phyloP scores from a whole-genome alignment of 2,888 invertebrate genomes.

The Aspidiotus rigidus region DNA sequence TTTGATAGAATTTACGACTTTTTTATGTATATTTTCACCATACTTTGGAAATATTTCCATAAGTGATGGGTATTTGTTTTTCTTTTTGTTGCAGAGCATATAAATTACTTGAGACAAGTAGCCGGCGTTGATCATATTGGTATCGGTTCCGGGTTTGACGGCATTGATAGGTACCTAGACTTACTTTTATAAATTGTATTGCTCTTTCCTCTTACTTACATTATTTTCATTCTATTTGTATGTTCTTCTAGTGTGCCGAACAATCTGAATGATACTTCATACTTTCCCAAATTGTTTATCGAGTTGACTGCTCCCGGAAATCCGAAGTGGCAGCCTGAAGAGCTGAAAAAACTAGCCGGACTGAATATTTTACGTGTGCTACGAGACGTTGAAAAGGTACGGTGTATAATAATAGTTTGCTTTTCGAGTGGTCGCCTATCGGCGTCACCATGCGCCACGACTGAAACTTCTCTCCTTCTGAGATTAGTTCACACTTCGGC shows the following conservation, averaged over 20 bases:
- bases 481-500: too few species aligned
- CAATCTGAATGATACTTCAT: not conserved
- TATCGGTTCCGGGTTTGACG: constrained; percentile 79
- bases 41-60: too few species aligned
- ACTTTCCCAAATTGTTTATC: constrained; percentile 59
- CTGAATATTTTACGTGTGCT: constrained; percentile 65
- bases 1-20: not conserved
- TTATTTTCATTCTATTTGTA: too few species aligned
- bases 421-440: too few species aligned
- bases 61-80: not conserved
- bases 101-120: constrained; percentile 76
- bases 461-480: too few species aligned
- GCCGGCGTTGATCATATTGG: constrained; percentile 82
- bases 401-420: constrained; percentile 3
- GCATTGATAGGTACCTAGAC: constrained; percentile 61
- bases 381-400: constrained; percentile 55
- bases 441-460: too few species aligned
- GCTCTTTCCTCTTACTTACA: too few species aligned
- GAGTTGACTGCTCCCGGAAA: constrained; percentile 61
- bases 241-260: not conserved
- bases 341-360: constrained; percentile 66
- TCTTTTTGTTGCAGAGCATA: constrained; percentile 61
- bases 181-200: too few species aligned
- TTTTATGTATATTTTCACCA: too few species aligned
- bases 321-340: constrained; percentile 61